These are phyloP conservation scores for Pollachius pollachius DNA, from an alignment of 2,113 vertebrate species.

Conservation along the genomic window DNA sequence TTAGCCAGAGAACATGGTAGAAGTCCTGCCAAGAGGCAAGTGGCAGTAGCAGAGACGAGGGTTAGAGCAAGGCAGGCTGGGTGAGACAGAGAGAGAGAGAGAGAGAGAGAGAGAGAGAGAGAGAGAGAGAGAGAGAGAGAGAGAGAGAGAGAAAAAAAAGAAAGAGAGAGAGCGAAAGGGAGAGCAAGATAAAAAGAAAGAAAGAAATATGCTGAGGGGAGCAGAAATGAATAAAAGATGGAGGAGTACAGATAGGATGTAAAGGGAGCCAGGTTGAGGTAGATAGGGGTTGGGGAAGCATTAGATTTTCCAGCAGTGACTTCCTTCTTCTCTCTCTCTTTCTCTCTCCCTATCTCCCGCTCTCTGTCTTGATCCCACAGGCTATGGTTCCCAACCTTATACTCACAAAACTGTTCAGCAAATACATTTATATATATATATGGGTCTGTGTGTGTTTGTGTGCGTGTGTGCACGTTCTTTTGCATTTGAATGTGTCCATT, in stretches of 20 bases:
- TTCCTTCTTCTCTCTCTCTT: not conserved
- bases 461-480: conserved; percentile 3
- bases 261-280: conserved; percentile 50
- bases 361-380: conserved; percentile 13
- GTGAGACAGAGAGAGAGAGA: conserved; percentile 31
- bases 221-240: conserved; percentile 65
- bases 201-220: conserved; percentile 50
- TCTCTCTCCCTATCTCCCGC: conserved; percentile 12
- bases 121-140: conserved; percentile 25
- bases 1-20: conserved; percentile 12
- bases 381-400: conserved; percentile 36
- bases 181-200: conserved; percentile 13
- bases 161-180: conserved; percentile 29
- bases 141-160: not conserved
- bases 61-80: conserved; percentile 5
- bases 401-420: conserved; percentile 37
- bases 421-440: conserved; percentile 14
- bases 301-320: conserved; percentile 46
- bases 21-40: conserved; percentile 47
- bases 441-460: not conserved
- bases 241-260: conserved; percentile 50
- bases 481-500: conserved; percentile 14
- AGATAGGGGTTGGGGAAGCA: conserved; percentile 32
- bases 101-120: conserved; percentile 19
- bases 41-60: conserved; percentile 50